A percentile compares a stretch with the other conserved stretches of the same genome.
Evolutionary conservation across 2,113 vertebrate genomes (phyloP).

Genomic region (Butorides virescens): DNA sequence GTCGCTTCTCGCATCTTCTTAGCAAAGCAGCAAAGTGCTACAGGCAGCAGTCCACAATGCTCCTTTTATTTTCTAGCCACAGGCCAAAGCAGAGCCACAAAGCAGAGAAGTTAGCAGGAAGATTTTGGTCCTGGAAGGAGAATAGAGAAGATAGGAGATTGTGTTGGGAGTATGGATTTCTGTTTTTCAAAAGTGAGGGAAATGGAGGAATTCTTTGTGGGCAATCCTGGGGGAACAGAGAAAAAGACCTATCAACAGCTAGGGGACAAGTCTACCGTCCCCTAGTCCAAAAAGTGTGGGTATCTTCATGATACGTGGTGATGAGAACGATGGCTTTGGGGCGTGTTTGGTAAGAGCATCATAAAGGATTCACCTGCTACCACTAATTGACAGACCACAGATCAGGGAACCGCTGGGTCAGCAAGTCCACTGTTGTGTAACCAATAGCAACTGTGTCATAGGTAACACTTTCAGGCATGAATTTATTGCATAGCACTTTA

Average conservation of each 20-base stretch:
- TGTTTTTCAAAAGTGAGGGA: neutral
- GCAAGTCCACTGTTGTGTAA: neutral
- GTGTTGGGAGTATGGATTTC: neutral
- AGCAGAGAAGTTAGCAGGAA: neutral
- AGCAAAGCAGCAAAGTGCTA: neutral
- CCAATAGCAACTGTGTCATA: neutral
- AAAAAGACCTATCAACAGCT: neutral
- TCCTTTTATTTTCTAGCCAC: neutral
- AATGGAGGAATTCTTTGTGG: neutral
- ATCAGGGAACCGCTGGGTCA: neutral
- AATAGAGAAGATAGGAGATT: neutral
- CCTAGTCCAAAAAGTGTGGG: neutral
- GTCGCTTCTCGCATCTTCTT: neutral
- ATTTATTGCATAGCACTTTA: neutral
- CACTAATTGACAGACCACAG: neutral
- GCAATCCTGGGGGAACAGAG: neutral
- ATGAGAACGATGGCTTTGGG: neutral
- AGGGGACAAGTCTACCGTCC: neutral
- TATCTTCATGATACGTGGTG: neutral
- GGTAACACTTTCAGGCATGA: neutral
- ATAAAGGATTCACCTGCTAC: neutral
- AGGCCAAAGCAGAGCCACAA: neutral
- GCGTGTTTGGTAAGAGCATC: neutral
- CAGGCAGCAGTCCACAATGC: neutral
- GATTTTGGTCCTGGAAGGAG: neutral